phyloP scores from a whole-genome alignment of 2,888 invertebrate genomes.

The Perdita meconis region DNA sequence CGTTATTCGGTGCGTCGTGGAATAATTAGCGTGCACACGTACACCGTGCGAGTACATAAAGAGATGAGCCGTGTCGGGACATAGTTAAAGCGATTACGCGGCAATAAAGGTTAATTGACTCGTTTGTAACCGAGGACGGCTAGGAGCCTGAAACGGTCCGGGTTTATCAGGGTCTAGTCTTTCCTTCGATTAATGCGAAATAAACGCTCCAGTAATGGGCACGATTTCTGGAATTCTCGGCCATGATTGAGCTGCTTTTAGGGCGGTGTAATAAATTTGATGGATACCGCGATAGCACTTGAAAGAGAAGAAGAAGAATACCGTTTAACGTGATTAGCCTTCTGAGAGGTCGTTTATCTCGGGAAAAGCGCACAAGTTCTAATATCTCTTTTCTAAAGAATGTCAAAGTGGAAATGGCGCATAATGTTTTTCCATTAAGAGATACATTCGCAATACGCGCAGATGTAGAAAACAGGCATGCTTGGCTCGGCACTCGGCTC shows the following conservation, averaged over 20 bases:
- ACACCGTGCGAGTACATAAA: slow-evolving; percentile 35
- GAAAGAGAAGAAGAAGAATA: not conserved
- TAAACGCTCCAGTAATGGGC: slow-evolving; percentile 21
- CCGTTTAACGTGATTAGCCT: too few relatives aligned
- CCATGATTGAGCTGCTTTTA: slow-evolving; percentile 26
- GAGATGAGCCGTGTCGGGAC: slow-evolving; percentile 51
- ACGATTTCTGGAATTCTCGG: slow-evolving; percentile 41
- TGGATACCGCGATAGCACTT: not conserved
- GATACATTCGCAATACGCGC: too few relatives aligned
- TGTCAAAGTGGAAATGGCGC: too few relatives aligned
- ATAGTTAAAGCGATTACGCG: slow-evolving; percentile 68
- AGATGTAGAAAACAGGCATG: too few relatives aligned
- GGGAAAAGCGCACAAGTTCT: too few relatives aligned
- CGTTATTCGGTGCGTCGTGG: slow-evolving; percentile 52
- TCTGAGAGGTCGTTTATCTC: too few relatives aligned
- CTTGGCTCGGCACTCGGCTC: too few relatives aligned
- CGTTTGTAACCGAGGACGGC: slow-evolving; percentile 53
- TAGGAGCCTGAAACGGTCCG: slow-evolving; percentile 39
- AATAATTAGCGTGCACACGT: slow-evolving; percentile 49
- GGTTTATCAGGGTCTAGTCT: slow-evolving; percentile 52
- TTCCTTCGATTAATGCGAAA: slow-evolving; percentile 49
- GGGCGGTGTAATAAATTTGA: slow-evolving; percentile 19
- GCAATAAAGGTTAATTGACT: slow-evolving; percentile 72
- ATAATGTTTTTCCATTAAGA: too few relatives aligned
- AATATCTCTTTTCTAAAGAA: too few relatives aligned